Percentiles rank a stretch among this genome's conserved stretches.
Evolutionary conservation across 2,888 invertebrate genomes (phyloP).

Genomic region (Campoletis raptor): DNA sequence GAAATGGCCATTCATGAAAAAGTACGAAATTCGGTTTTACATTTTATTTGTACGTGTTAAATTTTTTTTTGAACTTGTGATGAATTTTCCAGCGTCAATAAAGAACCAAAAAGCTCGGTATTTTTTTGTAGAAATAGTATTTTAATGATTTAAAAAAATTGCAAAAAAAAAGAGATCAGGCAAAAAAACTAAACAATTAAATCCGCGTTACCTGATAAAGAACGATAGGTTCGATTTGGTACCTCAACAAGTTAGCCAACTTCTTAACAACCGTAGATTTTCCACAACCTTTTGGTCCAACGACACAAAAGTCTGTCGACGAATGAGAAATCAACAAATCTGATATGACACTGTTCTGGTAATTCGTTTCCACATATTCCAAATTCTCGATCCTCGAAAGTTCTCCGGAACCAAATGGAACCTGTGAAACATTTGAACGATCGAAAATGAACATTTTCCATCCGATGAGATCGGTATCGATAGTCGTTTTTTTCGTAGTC

Average conservation of each 20-base stretch:
- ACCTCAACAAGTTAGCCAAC: constrained; percentile 91
- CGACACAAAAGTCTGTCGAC: constrained; percentile 94
- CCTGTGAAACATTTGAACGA: constrained; percentile 73
- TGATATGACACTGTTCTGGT: constrained; percentile 92
- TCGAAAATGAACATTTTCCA: constrained; percentile 23
- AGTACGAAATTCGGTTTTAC: too few relatives aligned
- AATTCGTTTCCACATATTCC: constrained; percentile 89
- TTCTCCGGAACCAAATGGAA: constrained; percentile 77
- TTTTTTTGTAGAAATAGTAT: too few relatives aligned
- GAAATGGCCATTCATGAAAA: too few relatives aligned
- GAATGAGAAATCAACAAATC: constrained; percentile 92
- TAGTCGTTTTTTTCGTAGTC: background rate
- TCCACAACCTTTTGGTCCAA: constrained; percentile 97
- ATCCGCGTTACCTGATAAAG: constrained; percentile 89
- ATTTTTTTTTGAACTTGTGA: too few relatives aligned
- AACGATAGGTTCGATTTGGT: constrained; percentile 94
- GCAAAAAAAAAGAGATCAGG: background rate
- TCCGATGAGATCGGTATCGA: too few relatives aligned
- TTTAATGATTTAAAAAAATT: background rate
- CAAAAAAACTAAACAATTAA: constrained; percentile 7
- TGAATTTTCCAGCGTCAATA: too few relatives aligned
- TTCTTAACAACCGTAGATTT: constrained; percentile 93
- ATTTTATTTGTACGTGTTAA: too few relatives aligned
- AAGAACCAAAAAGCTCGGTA: too few relatives aligned
- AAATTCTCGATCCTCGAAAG: constrained; percentile 59